phyloP scores from a whole-genome alignment of 2,888 invertebrate genomes.

The Torymus aiolomorphi region DNA sequence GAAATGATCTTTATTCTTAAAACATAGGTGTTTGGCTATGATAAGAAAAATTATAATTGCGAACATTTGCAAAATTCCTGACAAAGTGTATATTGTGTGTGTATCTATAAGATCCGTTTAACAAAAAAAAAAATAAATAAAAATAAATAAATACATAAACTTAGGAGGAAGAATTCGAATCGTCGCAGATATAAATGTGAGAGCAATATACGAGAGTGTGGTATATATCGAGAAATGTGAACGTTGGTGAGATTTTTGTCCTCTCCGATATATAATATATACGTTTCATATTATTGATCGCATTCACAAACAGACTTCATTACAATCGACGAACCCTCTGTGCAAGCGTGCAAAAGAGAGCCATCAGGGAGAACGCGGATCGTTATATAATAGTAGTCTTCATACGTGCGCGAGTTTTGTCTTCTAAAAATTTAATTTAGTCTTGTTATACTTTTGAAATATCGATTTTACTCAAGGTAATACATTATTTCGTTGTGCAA shows the following conservation, averaged over 20 bases:
- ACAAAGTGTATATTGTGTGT: conserved; percentile 55
- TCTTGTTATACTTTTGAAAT: background rate
- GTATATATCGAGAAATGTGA: conserved; percentile 25
- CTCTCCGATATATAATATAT: conserved; percentile 20
- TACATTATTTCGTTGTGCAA: background rate
- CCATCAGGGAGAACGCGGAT: background rate
- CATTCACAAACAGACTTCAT: conserved; percentile 25
- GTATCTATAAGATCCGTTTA: conserved; percentile 50
- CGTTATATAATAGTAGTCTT: background rate
- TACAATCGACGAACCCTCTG: conserved; percentile 8
- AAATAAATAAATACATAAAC: background rate
- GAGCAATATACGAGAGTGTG: conserved; percentile 40
- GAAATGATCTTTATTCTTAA: conserved; percentile 39
- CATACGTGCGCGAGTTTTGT: background rate
- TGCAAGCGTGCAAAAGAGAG: conserved; percentile 15
- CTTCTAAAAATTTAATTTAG: background rate
- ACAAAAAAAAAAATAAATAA: conserved; percentile 29
- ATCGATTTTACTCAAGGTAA: background rate
- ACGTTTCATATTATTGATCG: conserved; percentile 33
- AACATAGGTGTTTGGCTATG: conserved; percentile 49
- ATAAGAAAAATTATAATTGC: conserved; percentile 42
- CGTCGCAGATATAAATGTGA: conserved; percentile 42
- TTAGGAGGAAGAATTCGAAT: conserved; percentile 11
- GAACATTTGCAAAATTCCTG: conserved; percentile 42
- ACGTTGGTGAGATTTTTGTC: conserved; percentile 29